Evolutionary conservation across 2,797 vertebrate species (phyloP), one percentile per base, ranked within the genome.

Genomic region (Eulemur coronatus): DNA sequence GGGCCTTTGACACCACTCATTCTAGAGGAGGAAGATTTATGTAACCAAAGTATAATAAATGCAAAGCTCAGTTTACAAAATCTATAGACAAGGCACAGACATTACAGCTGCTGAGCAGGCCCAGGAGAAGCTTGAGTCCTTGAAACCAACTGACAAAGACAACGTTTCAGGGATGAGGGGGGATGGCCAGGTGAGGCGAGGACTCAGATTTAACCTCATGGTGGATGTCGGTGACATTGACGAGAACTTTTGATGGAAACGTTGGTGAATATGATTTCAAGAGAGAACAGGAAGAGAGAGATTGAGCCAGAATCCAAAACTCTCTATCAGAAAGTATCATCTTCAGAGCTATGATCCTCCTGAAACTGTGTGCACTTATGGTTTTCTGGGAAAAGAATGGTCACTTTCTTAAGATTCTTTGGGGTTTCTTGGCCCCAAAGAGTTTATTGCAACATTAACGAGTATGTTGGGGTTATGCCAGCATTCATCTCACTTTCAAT

Each of bases 381-480:
- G 48, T 48, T 80, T 61, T 61, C 50, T 43, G 22, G 67, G 69
- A 33, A 38, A 57, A 67, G n/a, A 41, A 41, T 30, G 7, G 24
- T 81, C 14, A 0, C 65, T 38, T 43, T 46, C n/a, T 14, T 15
- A 38, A 80, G 46, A 17, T 72, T 63, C 52, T 78, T 41, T 0
- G 70, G 17, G 9, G 6, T 30, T 30, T 67, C 69, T 84, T 84
- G 70, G 43, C 11, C 52, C 76, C n/a, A 46, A 2, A 67, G 33
- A 38, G 41, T 38, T 43, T 22, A 0, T 20, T 46, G 26, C 30
- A 4, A 0, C 13, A 0, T 15, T n/a, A 2, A 6, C 1, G 7
- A 30, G 7, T 6, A 30, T 55, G 2, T 4, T 0, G 4, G 18
- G 10, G 22, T 13, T 2, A 17, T 0, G 4, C 20, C 1, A 20